phyloP scores from a whole-genome alignment of 2,888 invertebrate genomes.

The Sylvicola fuscatus region DNA sequence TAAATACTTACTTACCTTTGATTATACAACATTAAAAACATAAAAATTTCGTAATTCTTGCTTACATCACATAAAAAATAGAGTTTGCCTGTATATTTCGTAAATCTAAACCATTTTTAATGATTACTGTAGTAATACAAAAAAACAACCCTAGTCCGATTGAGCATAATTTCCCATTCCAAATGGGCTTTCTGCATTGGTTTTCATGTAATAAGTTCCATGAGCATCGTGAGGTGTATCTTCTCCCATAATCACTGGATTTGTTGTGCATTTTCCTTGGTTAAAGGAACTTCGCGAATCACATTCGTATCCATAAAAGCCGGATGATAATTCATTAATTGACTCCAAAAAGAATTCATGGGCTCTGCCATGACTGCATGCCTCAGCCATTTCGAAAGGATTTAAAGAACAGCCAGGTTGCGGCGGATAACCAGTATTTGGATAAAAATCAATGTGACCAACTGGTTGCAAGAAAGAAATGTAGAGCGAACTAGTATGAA shows the following conservation, averaged over 20 bases:
- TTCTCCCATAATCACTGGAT: slow-evolving; percentile 35
- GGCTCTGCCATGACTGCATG: slow-evolving; percentile 48
- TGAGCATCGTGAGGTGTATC: slow-evolving; percentile 16
- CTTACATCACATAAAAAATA: too few species aligned
- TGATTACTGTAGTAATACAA: too few species aligned
- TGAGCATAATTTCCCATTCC: slow-evolving; percentile 22
- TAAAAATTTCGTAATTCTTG: too few species aligned
- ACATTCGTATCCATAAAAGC: slow-evolving; percentile 36
- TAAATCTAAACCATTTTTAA: too few species aligned
- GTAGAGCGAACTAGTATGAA: slow-evolving; percentile 39
- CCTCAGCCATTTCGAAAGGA: slow-evolving; percentile 20
- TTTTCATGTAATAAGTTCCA: slow-evolving; percentile 40
- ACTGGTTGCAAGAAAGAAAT: slow-evolving; percentile 32
- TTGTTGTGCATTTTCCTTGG: slow-evolving; percentile 16
- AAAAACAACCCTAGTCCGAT: background rate
- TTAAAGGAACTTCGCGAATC: slow-evolving; percentile 24
- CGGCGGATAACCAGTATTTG: slow-evolving; percentile 41
- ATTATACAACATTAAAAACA: too few species aligned
- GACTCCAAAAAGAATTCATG: slow-evolving; percentile 41
- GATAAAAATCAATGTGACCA: slow-evolving; percentile 55
- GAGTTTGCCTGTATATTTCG: too few species aligned
- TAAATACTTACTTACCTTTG: too few species aligned
- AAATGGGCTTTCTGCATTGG: slow-evolving; percentile 32
- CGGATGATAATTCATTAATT: slow-evolving; percentile 26
- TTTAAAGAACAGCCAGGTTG: slow-evolving; percentile 41